A percentile compares a stretch with the other conserved stretches of the same genome.
These are phyloP conservation scores for Nomada ferruginata DNA, from an alignment of 2,888 invertebrate species.

Conservation along the genomic window DNA sequence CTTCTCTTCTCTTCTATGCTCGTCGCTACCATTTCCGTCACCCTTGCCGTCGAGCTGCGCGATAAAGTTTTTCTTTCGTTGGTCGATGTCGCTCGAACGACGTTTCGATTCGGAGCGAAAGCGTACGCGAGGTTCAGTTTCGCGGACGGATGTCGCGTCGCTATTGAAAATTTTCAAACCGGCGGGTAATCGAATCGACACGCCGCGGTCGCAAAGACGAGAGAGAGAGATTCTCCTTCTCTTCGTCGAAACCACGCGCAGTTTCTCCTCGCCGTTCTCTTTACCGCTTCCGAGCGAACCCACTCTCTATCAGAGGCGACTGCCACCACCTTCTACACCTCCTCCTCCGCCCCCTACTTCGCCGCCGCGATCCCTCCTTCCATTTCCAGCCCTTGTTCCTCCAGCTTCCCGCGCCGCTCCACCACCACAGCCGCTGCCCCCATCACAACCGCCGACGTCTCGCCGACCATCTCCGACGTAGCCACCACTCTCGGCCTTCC, in stretches of 20 bases:
- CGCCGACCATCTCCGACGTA: conserved; percentile 51
- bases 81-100: background rate
- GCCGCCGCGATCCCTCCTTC: too few species aligned
- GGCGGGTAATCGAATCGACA: conserved; percentile 27
- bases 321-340: conserved; percentile 19
- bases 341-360: conserved; percentile 24
- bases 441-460: conserved; percentile 13
- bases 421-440: conserved; percentile 26
- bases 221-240: conserved; percentile 33
- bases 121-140: background rate
- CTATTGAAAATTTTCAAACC: conserved; percentile 11
- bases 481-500: conserved; percentile 47
- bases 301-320: conserved; percentile 33
- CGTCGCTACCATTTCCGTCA: background rate
- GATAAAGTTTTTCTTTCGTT: background rate
- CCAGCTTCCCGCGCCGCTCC: conserved; percentile 3
- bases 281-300: conserved; percentile 30
- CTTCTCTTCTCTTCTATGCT: background rate
- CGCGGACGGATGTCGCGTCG: background rate
- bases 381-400: conserved; percentile 14
- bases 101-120: background rate
- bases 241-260: conserved; percentile 34
- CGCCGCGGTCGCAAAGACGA: background rate
- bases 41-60: background rate
- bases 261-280: conserved; percentile 45